Percentiles rank a stretch among this genome's conserved stretches.
These are phyloP conservation scores for Dasysyrphus albostriatus DNA, from an alignment of 2,888 invertebrate species.

Conservation along the genomic window DNA sequence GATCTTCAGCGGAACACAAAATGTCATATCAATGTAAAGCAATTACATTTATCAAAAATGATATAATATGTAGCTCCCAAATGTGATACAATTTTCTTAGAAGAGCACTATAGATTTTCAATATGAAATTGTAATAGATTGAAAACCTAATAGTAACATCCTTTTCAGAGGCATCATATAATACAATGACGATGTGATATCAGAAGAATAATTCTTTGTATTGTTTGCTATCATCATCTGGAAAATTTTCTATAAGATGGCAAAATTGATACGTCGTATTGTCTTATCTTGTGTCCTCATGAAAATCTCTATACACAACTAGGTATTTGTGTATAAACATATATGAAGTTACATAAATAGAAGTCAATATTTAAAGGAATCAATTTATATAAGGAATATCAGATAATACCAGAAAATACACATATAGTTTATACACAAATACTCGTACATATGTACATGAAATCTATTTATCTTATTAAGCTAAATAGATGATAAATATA, in stretches of 20 bases:
- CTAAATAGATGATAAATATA: conserved; percentile 36
- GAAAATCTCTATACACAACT: conserved; percentile 33
- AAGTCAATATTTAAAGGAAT: conserved; percentile 46
- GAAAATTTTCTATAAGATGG: conserved; percentile 7
- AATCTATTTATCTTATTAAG: conserved; percentile 46
- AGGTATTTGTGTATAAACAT: neutral
- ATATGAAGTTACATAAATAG: neutral
- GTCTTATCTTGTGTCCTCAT: conserved; percentile 10
- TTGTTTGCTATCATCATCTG: neutral
- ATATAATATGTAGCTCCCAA: neutral
- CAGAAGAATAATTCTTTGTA: conserved; percentile 1
- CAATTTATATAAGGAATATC: conserved; percentile 28
- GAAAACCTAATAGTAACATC: neutral
- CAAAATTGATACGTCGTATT: conserved; percentile 11
- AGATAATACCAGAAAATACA: conserved; percentile 5
- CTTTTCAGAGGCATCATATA: neutral
- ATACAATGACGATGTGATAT: neutral
- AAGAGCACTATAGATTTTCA: neutral
- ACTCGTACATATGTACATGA: neutral
- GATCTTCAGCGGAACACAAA: too few species aligned
- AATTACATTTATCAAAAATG: neutral
- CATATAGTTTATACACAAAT: neutral
- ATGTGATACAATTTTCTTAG: neutral
- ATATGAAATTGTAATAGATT: neutral
- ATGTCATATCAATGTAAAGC: neutral